Conservation (phyloP, 2,113 vertebrate species). For the Platichthys flesus region DNA sequence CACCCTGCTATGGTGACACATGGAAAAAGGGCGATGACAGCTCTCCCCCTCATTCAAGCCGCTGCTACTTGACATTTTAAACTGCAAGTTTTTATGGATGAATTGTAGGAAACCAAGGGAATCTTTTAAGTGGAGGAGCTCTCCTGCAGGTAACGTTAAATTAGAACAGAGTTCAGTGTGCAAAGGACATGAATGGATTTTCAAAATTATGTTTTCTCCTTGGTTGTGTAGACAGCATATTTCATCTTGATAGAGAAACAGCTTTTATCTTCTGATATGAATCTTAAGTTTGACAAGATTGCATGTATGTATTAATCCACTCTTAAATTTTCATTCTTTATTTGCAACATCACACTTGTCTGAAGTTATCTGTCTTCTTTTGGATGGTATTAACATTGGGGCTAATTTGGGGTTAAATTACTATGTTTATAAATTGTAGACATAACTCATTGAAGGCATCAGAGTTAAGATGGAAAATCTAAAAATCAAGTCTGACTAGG, state of each 20-base stretch:
- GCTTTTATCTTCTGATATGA: conserved; percentile 28
- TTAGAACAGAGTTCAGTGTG: conserved; percentile 58
- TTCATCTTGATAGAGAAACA: conserved; percentile 30
- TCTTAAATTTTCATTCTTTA: conserved; percentile 21
- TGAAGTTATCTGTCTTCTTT: conserved; percentile 46
- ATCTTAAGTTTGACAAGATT: conserved; percentile 39
- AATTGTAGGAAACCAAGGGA: conserved; percentile 41
- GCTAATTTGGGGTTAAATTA: conserved; percentile 35
- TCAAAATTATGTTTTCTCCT: conserved; percentile 58
- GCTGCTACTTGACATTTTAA: conserved; percentile 58
- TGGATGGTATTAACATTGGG: conserved; percentile 39
- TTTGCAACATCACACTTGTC: conserved; percentile 39
- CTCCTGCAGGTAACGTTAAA: conserved; percentile 62
- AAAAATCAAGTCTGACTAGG: conserved; percentile 5
- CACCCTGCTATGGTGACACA: not conserved
- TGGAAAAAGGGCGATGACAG: conserved; percentile 22
- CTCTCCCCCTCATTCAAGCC: conserved; percentile 34
- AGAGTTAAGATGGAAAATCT: conserved; percentile 13
- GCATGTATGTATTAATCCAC: conserved; percentile 45
- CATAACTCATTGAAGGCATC: conserved; percentile 4
- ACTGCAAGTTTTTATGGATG: conserved; percentile 44
- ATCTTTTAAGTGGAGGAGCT: conserved; percentile 48
- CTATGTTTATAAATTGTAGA: conserved; percentile 46
- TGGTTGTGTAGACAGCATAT: conserved; percentile 36
- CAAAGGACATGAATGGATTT: conserved; percentile 60